Evolutionary conservation across 2,797 vertebrate species (phyloP), one percentile per base, ranked within the genome.

Genomic region (Gambusia yucatana): DNA sequence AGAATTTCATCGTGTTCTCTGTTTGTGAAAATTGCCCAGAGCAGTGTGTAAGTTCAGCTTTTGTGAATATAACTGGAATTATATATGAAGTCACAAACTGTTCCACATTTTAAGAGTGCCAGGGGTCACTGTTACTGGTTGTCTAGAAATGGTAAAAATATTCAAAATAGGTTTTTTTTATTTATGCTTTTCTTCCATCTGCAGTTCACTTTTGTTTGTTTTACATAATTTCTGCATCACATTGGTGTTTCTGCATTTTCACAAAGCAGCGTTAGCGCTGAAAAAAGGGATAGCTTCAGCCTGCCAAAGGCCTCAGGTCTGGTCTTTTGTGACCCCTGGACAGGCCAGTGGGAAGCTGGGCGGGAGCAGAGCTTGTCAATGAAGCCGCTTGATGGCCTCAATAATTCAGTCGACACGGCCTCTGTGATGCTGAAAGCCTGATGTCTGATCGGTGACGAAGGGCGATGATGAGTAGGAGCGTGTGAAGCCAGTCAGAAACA

Each of bases 391-490:
- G 90, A 91, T 80, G 86, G 89, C 91, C 77, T 95, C 91, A 91
- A 92, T 93, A 92, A 94, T 93, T 93, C 81, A 89, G 89, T 77
- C 84, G 88, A 94, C 83, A 81, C 59, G 79, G 91, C 90, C 89
- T 88, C 86, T 85, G 89, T 39, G 78, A 75, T 52, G 85, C 87
- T 65, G 79, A 89, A 88, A 84, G 87, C 87, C 25, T 80, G 82
- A 25, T 82, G 88, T 88, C 84, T 80, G 81, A 77, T 61, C 75
- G 89, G 81, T 82, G 89, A 87, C 20, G 82, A 75, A 44, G 81
- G 85, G 73, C 71, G 41, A 78, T 77, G 86, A 75, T 81, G 85
- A 82, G 75, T 78, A 83, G 39, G 2, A 77, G 77, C 43, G 52
- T 57, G 77, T 79, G 78, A 85, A 85, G 78, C 69, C 57, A 33